These are phyloP conservation scores for Melanostoma mellinum DNA, from an alignment of 2,888 invertebrate species.

Conservation along the genomic window DNA sequence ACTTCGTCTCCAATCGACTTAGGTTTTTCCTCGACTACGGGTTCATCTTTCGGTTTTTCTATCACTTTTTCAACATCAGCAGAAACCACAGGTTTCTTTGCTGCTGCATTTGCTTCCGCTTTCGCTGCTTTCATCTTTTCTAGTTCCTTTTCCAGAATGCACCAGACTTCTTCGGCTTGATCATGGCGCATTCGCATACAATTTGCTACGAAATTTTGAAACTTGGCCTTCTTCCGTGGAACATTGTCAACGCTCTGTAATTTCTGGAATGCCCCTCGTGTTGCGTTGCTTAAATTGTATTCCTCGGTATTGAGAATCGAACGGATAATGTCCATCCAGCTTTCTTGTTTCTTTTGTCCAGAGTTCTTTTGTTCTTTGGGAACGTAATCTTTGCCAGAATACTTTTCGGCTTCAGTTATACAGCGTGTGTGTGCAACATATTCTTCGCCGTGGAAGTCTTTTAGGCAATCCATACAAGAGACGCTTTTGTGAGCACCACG, in stretches of 20 bases:
- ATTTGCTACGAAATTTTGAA: constrained; percentile 89
- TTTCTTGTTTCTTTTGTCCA: constrained; percentile 93
- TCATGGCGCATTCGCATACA: constrained; percentile 84
- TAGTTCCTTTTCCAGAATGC: constrained; percentile 84
- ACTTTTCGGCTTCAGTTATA: constrained; percentile 92
- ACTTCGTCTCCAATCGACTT: constrained; percentile 11
- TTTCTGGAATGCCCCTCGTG: constrained; percentile 86
- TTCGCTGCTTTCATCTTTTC: constrained; percentile 80
- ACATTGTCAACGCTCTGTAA: constrained; percentile 90
- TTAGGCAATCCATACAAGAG: constrained; percentile 96
- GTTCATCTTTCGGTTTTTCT: constrained; percentile 52
- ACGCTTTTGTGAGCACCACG: constrained; percentile 86
- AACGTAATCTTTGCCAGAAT: constrained; percentile 91
- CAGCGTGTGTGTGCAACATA: constrained; percentile 92
- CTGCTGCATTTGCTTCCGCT: neutral
- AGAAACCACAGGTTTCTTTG: neutral
- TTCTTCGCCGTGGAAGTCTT: constrained; percentile 91
- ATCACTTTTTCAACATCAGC: constrained; percentile 68
- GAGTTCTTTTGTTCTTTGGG: constrained; percentile 88
- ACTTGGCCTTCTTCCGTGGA: constrained; percentile 93
- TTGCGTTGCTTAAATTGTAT: constrained; percentile 81
- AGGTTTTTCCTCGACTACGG: constrained; percentile 12
- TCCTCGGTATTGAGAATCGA: constrained; percentile 78
- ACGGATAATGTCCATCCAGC: constrained; percentile 85
- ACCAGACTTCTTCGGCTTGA: constrained; percentile 87